These are phyloP conservation scores for Quadroppia sp. DNA, from an alignment of 2,888 invertebrate species.

Conservation along the genomic window DNA sequence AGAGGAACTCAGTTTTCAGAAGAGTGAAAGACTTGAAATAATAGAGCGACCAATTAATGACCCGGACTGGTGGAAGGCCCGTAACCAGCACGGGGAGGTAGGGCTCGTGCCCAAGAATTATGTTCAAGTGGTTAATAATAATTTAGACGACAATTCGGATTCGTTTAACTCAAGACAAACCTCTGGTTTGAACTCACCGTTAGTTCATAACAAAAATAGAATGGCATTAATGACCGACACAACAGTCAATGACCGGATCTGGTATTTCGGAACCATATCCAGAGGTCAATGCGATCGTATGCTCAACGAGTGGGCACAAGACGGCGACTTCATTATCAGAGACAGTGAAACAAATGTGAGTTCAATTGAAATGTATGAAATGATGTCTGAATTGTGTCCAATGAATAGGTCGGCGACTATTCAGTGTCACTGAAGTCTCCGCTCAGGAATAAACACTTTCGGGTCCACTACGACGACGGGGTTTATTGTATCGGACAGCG, in stretches of 20 bases:
- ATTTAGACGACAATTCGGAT: conserved; percentile 34
- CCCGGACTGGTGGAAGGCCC: conserved; percentile 90
- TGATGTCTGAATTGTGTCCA: neutral
- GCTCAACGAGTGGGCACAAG: conserved; percentile 88
- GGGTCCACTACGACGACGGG: conserved; percentile 85
- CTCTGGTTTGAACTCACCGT: conserved; percentile 41
- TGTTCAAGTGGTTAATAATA: conserved; percentile 63
- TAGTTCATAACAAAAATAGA: conserved; percentile 28
- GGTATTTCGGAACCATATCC: conserved; percentile 96
- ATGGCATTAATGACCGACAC: neutral
- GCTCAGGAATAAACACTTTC: conserved; percentile 97
- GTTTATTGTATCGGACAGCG: conserved; percentile 96
- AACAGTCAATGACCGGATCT: conserved; percentile 56
- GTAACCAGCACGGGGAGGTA: conserved; percentile 84
- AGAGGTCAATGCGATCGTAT: conserved; percentile 93
- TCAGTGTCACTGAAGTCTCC: conserved; percentile 97
- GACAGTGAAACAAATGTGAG: conserved; percentile 99
- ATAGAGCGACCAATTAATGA: conserved; percentile 93
- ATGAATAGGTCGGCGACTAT: conserved; percentile 86
- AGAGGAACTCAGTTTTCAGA: conserved; percentile 93
- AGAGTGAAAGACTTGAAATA: conserved; percentile 92
- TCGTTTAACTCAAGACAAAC: conserved; percentile 30
- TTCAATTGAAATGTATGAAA: too few relatives aligned
- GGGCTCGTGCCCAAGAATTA: conserved; percentile 95
- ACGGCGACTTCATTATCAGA: conserved; percentile 97